Evolutionary conservation across 2,888 invertebrate species (phyloP).

Genomic region (Hypena proboscidalis): DNA sequence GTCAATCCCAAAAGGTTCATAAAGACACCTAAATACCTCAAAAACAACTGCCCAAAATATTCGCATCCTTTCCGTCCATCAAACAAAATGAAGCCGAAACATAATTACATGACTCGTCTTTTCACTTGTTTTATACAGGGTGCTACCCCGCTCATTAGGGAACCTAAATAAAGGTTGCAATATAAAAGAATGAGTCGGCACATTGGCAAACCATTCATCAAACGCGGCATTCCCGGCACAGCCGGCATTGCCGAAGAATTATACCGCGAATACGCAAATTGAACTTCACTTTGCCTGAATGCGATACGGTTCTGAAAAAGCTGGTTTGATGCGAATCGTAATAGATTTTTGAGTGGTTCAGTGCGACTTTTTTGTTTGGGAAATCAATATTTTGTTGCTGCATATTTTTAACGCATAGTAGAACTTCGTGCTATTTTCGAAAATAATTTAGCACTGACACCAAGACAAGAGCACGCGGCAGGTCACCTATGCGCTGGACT

Average conservation of each 20-base stretch:
- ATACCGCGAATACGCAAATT: conserved; percentile 46
- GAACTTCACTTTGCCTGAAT: conserved; percentile 40
- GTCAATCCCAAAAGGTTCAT: too few relatives aligned
- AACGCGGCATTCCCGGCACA: too few relatives aligned
- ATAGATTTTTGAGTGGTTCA: conserved; percentile 31
- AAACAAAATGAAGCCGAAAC: conserved; percentile 33
- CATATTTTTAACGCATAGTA: too few relatives aligned
- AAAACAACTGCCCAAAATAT: conserved; percentile 1
- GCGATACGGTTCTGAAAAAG: conserved; percentile 36
- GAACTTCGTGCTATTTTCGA: too few relatives aligned
- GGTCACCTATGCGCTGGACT: too few relatives aligned
- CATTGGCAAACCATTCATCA: conserved; percentile 62
- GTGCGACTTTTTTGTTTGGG: conserved; percentile 17
- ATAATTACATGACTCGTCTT: conserved; percentile 47
- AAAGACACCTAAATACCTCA: background rate
- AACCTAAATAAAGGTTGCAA: conserved; percentile 74
- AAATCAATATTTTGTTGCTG: too few relatives aligned
- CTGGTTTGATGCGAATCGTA: conserved; percentile 22
- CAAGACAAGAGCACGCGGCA: too few relatives aligned
- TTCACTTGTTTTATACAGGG: conserved; percentile 30
- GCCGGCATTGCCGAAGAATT: conserved; percentile 6
- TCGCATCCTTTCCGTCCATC: conserved; percentile 7
- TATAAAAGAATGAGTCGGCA: conserved; percentile 78
- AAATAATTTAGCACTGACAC: too few relatives aligned
- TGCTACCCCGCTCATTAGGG: conserved; percentile 67